These are phyloP conservation scores for Chelonia mydas DNA, from an alignment of 2,797 vertebrate species.

Conservation along the genomic window DNA sequence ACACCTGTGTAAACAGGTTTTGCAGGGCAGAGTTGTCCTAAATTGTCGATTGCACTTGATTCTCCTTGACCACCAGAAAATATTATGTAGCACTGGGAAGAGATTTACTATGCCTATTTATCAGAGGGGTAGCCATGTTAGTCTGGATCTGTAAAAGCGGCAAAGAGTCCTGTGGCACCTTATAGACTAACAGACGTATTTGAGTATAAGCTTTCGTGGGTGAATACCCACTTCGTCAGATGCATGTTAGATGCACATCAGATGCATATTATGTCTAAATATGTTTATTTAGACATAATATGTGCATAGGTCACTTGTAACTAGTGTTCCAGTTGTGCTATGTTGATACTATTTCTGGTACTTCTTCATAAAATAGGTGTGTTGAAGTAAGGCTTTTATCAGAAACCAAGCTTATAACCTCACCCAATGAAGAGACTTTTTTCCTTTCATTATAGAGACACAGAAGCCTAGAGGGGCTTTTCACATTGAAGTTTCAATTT, in stretches of 20 bases:
- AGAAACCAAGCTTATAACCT: not conserved
- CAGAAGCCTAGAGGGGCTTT: not conserved
- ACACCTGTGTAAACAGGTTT: not conserved
- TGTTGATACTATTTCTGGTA: not conserved
- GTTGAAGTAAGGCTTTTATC: not conserved
- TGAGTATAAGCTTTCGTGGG: no score
- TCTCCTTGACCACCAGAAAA: not conserved
- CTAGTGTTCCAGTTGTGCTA: not conserved
- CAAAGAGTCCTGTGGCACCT: no score
- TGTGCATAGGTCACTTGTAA: not conserved
- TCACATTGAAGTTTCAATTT: not conserved
- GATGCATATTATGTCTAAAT: no score
- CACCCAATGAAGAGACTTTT: not conserved
- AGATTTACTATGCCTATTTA: not conserved
- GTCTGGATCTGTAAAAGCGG: no score
- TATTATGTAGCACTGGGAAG: not conserved
- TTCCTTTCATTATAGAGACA: not conserved
- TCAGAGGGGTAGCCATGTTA: no score
- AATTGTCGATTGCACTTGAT: not conserved
- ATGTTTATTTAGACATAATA: no score
- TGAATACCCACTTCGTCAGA: no score
- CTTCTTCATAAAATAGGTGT: not conserved
- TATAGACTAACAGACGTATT: no score
- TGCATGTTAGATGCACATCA: no score
- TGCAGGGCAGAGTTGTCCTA: not conserved